Base-by-base conservation (phyloP, 1,140 invertebrate species). In the Aradophagus sp. region DNA sequence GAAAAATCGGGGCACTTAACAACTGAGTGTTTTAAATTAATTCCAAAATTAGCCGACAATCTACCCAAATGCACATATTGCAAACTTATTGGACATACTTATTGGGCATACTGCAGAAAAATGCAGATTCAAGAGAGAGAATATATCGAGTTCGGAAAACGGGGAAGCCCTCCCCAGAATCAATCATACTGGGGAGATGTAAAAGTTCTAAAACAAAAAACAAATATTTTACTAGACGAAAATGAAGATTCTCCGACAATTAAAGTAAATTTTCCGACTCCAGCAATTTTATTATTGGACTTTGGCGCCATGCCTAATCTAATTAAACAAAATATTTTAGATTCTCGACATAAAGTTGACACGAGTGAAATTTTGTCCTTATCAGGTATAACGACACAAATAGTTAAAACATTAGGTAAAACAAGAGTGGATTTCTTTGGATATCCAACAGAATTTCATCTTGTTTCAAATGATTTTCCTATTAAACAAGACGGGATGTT, bases 141-240 rank as follows among this genome's bases (percentile, higher is more conserved):
- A n/a, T n/a, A n/a, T n/a, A n/a, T n/a, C n/a, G n/a, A n/a, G 12
- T 19, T 11, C 7, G 50, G 50, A 27, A 55, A 52, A 52, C 48
- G 8, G 0, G 1, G 10, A 35, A n/a, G 20, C 14, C 34, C 48
- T 39, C 36, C 48, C 48, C 5, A 26, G 10, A 27, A 12, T 31
- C 2, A 17, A 1, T 0, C 2, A 19, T 2, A 13, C 48, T 0
- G 5, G 48, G 26, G 48, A 39, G 48, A 2, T 6, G 27, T 29
- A 45, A 17, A 11, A n/a, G 12, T 11, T n/a, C 0, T 12, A 27
- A 26, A 26, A 12, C 1, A 19, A 16, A n/a, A 3, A 6, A 14
- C 11, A 14, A 17, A 38, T 6, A 12, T 5, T 15, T 8, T 6
- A 6, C 10, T 29, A 29, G 11, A 29, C 10, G 2, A 29, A 29